Base-by-base conservation (phyloP, 1,140 invertebrate genomes). In the Drosophila albomicans region DNA sequence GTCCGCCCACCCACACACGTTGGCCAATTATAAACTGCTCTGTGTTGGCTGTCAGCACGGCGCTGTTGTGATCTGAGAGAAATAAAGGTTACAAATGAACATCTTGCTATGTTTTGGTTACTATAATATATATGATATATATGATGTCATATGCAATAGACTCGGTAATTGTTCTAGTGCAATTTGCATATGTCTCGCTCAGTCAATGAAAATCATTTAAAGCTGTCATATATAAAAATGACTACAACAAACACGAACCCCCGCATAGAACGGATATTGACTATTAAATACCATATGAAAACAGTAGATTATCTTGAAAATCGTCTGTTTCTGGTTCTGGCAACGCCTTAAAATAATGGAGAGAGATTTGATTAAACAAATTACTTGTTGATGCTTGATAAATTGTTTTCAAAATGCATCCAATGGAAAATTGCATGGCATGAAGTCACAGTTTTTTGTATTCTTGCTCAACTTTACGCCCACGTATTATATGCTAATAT, bases 11-110 rank as follows among this genome's bases (percentile, higher is more conserved):
- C 96, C 97, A 99, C 78, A 99, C 97, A 78, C 96, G 94, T 91
- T 99, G 97, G 45, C 98, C 98, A 86, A 99, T 97, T 81, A 98
- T 99, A 93, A 99, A 99, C 93, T 97, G 97, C 94, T 98, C 97
- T 5, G 97, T 98, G 92, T 98, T 96, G 93, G 97, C 96, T 30
- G 97, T 98, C 87, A 98, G 93, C 77, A 97, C 94, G 28, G 96
- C 94, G 93, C 96, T 96, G 90, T 96, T 97, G 89, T 96, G 96
- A 95, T 97, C 96, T 97, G 51, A 32, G 41, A 4, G 15, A 7
- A 28, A 8, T 32, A 41, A 71, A 61, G 16, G 28, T 72, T 75
- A 81, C 79, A 71, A 81, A 79, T 87, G 79, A 77, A 46, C 57
- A 67, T 56, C 51, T 66, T 49, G 46, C 20, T 46, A 72, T 46